Evolutionary conservation across 2,797 vertebrate species (phyloP).

Genomic region (Meda fulgida): DNA sequence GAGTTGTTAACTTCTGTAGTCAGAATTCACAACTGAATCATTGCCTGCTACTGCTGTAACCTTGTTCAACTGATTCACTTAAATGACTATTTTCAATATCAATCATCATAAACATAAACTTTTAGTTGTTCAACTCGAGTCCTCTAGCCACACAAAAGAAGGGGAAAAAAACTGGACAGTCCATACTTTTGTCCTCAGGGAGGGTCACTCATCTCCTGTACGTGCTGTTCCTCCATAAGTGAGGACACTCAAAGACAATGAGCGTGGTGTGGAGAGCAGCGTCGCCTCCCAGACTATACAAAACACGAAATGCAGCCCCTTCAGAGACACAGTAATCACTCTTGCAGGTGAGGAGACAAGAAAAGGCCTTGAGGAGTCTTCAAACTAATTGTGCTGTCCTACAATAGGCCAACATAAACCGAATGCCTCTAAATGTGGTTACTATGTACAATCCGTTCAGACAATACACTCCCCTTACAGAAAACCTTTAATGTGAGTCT

Average conservation of each 20-base stretch:
- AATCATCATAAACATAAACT: conserved; percentile 1
- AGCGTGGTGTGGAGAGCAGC: neutral
- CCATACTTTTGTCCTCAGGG: conserved; percentile 17
- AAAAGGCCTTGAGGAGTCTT: conserved; percentile 17
- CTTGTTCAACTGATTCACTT: neutral
- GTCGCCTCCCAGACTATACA: conserved; percentile 15
- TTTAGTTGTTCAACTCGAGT: neutral
- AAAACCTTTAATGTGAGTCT: conserved; percentile 51
- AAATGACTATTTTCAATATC: conserved; percentile 5
- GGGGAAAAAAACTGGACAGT: neutral
- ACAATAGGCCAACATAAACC: conserved; percentile 12
- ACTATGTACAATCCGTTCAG: conserved; percentile 29
- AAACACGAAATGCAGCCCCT: conserved; percentile 10
- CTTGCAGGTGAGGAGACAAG: conserved; percentile 37
- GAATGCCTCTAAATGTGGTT: conserved; percentile 46
- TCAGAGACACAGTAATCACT: conserved; percentile 24
- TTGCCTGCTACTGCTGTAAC: neutral
- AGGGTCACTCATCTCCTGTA: conserved; percentile 16
- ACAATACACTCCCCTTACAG: conserved; percentile 49
- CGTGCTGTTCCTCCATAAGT: conserved; percentile 3
- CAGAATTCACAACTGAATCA: neutral
- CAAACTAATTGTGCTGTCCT: neutral
- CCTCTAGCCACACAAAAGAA: conserved; percentile 10
- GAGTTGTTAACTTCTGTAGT: neutral
- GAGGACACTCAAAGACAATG: conserved; percentile 23